A percentile compares a stretch with the other conserved stretches of the same genome.
Evolutionary conservation across 1,140 invertebrate species (phyloP).

Genomic region (Apis laboriosa): DNA sequence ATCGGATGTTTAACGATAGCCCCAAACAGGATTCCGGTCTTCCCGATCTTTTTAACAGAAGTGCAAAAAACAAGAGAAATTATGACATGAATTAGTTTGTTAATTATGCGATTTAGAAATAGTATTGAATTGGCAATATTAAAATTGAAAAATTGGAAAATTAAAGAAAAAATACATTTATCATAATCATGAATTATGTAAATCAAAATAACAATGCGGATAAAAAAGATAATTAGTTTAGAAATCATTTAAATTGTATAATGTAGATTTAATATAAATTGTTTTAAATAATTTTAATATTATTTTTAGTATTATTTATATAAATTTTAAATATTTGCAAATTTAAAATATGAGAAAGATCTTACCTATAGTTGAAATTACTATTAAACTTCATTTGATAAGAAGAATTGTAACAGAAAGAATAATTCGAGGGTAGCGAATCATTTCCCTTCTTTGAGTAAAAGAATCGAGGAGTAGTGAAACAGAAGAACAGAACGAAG

Average conservation of each 20-base stretch:
- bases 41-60: not conserved
- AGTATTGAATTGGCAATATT: too few relatives aligned
- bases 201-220: too few relatives aligned
- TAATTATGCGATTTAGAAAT: not conserved
- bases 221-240: too few relatives aligned
- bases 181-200: too few relatives aligned
- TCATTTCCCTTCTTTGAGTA: constrained; percentile 10
- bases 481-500: constrained; percentile 11
- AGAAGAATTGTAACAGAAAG: constrained; percentile 15
- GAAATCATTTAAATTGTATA: too few relatives aligned
- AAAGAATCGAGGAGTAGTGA: constrained; percentile 1
- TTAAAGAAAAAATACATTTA: too few relatives aligned
- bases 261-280: too few relatives aligned
- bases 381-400: not conserved
- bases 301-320: too few relatives aligned
- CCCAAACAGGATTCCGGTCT: not conserved
- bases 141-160: too few relatives aligned
- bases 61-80: not conserved
- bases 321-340: too few relatives aligned
- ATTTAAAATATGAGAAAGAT: too few relatives aligned
- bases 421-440: constrained; percentile 45
- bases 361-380: not conserved
- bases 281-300: too few relatives aligned
- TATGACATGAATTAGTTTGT: not conserved
- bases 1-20: constrained; percentile 20